Base-by-base conservation (phyloP, 35 echinoderm and acorn worm species). In the Amphiura filiformis region DNA sequence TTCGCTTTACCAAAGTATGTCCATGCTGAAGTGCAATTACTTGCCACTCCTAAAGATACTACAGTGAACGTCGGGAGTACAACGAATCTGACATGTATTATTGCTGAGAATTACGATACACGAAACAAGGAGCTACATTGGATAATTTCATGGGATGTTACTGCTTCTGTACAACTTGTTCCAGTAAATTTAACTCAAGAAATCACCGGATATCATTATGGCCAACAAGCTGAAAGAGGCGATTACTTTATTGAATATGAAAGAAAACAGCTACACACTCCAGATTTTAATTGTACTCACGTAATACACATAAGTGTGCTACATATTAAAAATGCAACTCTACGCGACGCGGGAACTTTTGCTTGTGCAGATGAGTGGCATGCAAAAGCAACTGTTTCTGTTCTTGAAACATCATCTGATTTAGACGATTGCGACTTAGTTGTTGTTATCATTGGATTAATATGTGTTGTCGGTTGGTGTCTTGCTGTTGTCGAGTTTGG, bases 401-500 rank as follows among this genome's bases (percentile, higher is more conserved):
- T 26, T 4, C 1, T 30, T 4, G 61, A 26, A 13, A 30, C 15
- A 15, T 18, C 15, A 15, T 13, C 1, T n/a, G 26, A n/a, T 70
- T 70, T 70, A 70, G 61, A 18, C 26, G 61, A 11, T n/a, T 70
- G 61, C 28, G 61, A 70, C 28, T 70, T 70, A 15, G 28, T 70
- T 26, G 26, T 30, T 30, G 26, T 70, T 70, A 70, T 70, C 2
- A 70, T 70, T 30, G 61, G 61, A 13, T 26, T 70, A 30, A n/a
- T 70, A 13, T 70, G 61, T n/a, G 28, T 70, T 13, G 61, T 70
- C 2, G 61, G 61, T 4, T 70, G 61, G 61, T 70, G 61, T 30
- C 61, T 70, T 30, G 61, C 61, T n/a, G 61, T 70, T 70, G 61
- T 70, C 28, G 61, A 70, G 26, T 70, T 70, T n/a, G 61, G 61